These are phyloP conservation scores for Meganola albula DNA, from an alignment of 2,888 invertebrate genomes.

Conservation along the genomic window DNA sequence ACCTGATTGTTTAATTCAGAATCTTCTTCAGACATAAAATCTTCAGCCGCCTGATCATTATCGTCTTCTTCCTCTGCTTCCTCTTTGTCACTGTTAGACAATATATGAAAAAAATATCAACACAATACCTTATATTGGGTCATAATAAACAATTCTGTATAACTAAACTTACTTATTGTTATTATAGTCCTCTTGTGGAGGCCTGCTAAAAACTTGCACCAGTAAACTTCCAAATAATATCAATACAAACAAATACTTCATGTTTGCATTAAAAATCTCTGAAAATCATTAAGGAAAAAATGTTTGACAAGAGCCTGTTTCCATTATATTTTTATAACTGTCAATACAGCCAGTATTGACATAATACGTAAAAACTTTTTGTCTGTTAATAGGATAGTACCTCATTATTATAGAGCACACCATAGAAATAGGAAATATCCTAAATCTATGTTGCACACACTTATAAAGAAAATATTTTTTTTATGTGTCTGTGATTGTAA, in stretches of 20 bases:
- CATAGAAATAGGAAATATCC: too few relatives aligned
- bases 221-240: constrained; percentile 28
- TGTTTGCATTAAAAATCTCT: constrained; percentile 32
- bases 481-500: too few relatives aligned
- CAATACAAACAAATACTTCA: constrained; percentile 35
- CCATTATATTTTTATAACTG: too few relatives aligned
- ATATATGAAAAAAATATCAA: too few relatives aligned
- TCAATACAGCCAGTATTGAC: constrained; percentile 20
- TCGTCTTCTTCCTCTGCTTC: constrained; percentile 44
- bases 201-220: constrained; percentile 30
- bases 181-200: constrained; percentile 33
- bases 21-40: constrained; percentile 27
- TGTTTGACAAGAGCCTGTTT: constrained; percentile 22
- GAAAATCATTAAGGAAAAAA: too few relatives aligned
- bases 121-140: too few relatives aligned
- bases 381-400: too few relatives aligned
- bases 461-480: too few relatives aligned
- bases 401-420: too few relatives aligned
- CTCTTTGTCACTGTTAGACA: constrained; percentile 42
- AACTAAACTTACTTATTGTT: constrained; percentile 42
- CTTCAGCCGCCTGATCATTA: constrained; percentile 33
- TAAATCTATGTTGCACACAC: too few relatives aligned
- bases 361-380: too few relatives aligned
- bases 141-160: too few relatives aligned
- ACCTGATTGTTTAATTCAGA: constrained; percentile 30